Percentiles rank a stretch among this genome's conserved stretches.
phyloP scores from a whole-genome alignment of 1,140 invertebrate species.

The Pararge aegeria region DNA sequence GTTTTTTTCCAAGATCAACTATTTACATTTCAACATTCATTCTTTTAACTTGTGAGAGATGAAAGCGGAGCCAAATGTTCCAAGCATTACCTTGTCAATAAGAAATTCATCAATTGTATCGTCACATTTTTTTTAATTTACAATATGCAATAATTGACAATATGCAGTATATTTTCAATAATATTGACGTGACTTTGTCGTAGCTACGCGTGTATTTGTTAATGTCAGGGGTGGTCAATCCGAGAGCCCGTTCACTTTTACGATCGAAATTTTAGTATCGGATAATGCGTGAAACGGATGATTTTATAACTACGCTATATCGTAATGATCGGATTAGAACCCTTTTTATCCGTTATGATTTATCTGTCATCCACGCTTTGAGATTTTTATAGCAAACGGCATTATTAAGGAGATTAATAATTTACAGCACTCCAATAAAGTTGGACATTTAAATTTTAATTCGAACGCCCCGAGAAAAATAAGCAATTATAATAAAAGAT shows the following conservation, averaged over 20 bases:
- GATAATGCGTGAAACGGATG: slow-evolving; percentile 65
- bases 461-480: slow-evolving; percentile 8
- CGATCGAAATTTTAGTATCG: slow-evolving; percentile 52
- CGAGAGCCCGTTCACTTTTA: slow-evolving; percentile 43
- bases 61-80: no score
- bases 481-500: slow-evolving; percentile 5
- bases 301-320: slow-evolving; percentile 56
- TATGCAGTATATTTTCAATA: no score
- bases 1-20: no score
- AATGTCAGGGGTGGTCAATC: slow-evolving; percentile 52
- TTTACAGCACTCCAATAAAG: slow-evolving; percentile 35
- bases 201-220: no score
- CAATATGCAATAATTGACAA: no score
- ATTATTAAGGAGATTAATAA: slow-evolving; percentile 40
- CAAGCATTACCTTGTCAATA: no score
- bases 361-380: slow-evolving; percentile 44
- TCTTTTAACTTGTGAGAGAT: no score
- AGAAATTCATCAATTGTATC: no score
- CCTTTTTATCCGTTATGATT: slow-evolving; percentile 64
- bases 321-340: slow-evolving; percentile 60
- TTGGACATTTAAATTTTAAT: slow-evolving; percentile 34
- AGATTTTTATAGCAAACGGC: slow-evolving; percentile 40
- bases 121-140: no score
- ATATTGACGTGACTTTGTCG: no score
- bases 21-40: no score